These are phyloP conservation scores for Cranoglanis bouderius DNA, from an alignment of 2,113 vertebrate species.

Conservation along the genomic window DNA sequence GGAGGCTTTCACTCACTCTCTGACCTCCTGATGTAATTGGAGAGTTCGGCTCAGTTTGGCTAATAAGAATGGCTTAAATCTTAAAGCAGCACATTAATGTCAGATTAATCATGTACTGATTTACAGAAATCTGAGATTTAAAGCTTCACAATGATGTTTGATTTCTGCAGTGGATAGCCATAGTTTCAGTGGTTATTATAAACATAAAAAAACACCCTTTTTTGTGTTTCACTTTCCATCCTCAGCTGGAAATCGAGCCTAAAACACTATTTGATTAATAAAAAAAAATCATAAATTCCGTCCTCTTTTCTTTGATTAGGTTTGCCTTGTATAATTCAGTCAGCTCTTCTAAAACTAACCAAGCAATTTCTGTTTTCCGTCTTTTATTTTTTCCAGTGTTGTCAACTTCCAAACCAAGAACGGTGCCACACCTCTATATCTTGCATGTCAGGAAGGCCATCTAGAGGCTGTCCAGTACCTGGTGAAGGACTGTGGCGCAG, in stretches of 20 bases:
- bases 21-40: conserved; percentile 64
- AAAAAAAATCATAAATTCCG: background rate
- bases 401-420: conserved; percentile 94
- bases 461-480: conserved; percentile 93
- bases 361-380: conserved; percentile 16
- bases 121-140: background rate
- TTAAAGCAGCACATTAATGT: background rate
- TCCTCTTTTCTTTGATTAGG: background rate
- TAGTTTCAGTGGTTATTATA: background rate
- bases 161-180: background rate
- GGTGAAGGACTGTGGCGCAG: conserved; percentile 89
- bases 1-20: conserved; percentile 67
- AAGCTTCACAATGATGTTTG: background rate
- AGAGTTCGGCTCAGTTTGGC: background rate
- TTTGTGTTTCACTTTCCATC: background rate
- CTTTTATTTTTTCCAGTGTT: conserved; percentile 72
- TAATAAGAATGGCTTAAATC: background rate
- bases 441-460: conserved; percentile 98
- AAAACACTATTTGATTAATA: background rate
- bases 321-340: background rate
- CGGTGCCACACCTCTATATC: conserved; percentile 97
- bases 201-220: background rate
- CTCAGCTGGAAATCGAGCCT: background rate
- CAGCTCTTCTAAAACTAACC: background rate
- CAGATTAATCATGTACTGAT: background rate